Conservation (phyloP, 2,888 invertebrate species). For the Ethmia dodecea region DNA sequence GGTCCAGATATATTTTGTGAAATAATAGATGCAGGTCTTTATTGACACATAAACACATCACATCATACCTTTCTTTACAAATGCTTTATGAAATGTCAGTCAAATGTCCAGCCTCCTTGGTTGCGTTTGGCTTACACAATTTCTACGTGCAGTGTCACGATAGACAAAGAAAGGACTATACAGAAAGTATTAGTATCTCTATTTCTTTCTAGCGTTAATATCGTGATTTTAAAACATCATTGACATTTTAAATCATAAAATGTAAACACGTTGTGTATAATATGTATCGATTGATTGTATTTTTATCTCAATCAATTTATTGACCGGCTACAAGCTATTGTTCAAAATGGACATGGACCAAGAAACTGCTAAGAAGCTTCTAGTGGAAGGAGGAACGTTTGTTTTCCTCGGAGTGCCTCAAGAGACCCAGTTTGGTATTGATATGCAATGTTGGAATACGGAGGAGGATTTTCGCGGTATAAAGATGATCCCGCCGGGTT, state of each 20-base stretch:
- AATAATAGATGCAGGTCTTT: too few relatives aligned
- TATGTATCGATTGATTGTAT: constrained; percentile 44
- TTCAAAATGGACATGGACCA: constrained; percentile 87
- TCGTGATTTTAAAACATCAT: background rate
- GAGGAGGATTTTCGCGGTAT: constrained; percentile 95
- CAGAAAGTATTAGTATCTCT: too few relatives aligned
- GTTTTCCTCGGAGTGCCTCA: constrained; percentile 91
- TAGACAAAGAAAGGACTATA: too few relatives aligned
- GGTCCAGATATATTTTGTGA: too few relatives aligned
- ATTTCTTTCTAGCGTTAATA: too few relatives aligned
- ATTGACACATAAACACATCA: too few relatives aligned
- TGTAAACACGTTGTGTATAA: background rate
- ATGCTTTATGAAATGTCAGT: too few relatives aligned
- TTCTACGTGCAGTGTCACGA: too few relatives aligned
- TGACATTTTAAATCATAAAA: background rate
- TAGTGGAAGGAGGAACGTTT: constrained; percentile 89
- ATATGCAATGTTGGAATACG: constrained; percentile 88
- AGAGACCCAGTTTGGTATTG: constrained; percentile 98
- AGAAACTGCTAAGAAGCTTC: constrained; percentile 84
- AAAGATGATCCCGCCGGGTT: constrained; percentile 98
- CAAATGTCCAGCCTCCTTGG: too few relatives aligned
- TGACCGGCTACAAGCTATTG: constrained; percentile 20
- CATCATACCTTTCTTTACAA: too few relatives aligned
- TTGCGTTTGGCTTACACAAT: too few relatives aligned
- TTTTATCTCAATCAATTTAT: constrained; percentile 35